Evolutionary conservation across 2,888 invertebrate species (phyloP).

Genomic region (Oegoconia quadripuncta): DNA sequence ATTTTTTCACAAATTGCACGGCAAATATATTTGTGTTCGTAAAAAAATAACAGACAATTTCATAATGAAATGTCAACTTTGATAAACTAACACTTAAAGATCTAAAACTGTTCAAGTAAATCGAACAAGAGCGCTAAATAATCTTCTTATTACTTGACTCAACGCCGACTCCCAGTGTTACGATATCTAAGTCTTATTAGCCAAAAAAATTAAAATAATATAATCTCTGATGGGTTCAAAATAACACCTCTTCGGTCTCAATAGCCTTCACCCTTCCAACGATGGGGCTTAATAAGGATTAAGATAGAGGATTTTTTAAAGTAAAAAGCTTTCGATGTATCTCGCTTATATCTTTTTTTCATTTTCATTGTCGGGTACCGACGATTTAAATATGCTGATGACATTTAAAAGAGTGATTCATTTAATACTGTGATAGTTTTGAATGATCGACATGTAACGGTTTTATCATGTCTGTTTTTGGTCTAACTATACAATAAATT

Average conservation of each 20-base stretch:
- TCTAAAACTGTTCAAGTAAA: neutral
- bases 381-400: conserved; percentile 37
- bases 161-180: conserved; percentile 61
- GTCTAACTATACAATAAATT: too few relatives aligned
- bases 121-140: conserved; percentile 25
- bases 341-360: conserved; percentile 47
- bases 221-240: conserved; percentile 63
- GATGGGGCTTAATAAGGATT: conserved; percentile 73
- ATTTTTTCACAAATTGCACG: too few relatives aligned
- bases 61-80: too few relatives aligned
- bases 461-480: too few relatives aligned
- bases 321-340: conserved; percentile 73
- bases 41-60: too few relatives aligned
- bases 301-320: conserved; percentile 69
- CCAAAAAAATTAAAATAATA: conserved; percentile 44
- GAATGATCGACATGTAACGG: too few relatives aligned
- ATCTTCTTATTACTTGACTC: conserved; percentile 42
- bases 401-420: conserved; percentile 25
- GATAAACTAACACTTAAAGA: too few relatives aligned
- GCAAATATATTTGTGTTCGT: too few relatives aligned
- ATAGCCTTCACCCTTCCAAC: conserved; percentile 58
- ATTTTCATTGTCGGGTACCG: conserved; percentile 38
- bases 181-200: conserved; percentile 42
- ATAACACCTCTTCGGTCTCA: conserved; percentile 68
- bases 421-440: too few relatives aligned